Percentiles rank a stretch among this genome's conserved stretches.
Evolutionary conservation across 2,797 vertebrate genomes (phyloP).

Genomic region (Neostethus bicornis): DNA sequence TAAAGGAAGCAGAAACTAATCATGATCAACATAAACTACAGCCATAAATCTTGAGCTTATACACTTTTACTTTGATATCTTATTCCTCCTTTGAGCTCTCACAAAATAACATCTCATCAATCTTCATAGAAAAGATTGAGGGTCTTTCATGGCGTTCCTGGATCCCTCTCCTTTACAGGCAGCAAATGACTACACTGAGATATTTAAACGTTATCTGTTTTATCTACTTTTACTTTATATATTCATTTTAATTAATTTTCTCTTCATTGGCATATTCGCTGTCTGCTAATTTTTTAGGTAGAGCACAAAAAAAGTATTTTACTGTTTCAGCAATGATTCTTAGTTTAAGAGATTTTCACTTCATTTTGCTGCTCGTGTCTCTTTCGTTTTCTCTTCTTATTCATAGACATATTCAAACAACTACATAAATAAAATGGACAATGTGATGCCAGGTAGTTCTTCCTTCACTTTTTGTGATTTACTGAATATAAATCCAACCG

Average conservation of each 20-base stretch:
- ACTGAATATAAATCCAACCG: background rate
- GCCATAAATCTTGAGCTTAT: conserved; percentile 10
- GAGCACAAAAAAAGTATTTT: conserved; percentile 25
- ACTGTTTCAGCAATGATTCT: conserved; percentile 31
- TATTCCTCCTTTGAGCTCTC: conserved; percentile 5
- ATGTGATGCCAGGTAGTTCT: conserved; percentile 18
- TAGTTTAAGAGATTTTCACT: conserved; percentile 35
- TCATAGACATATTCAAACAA: background rate
- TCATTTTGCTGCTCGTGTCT: conserved; percentile 20
- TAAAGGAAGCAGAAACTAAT: conserved; percentile 1
- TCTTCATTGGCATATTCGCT: too few species aligned
- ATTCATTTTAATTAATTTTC: conserved; percentile 41
- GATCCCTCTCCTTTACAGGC: conserved; percentile 4
- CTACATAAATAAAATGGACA: background rate
- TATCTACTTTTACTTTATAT: conserved; percentile 21
- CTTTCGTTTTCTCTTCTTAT: conserved; percentile 1
- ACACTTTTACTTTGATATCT: background rate
- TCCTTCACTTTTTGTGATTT: conserved; percentile 8
- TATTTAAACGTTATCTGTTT: conserved; percentile 28
- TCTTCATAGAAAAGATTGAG: conserved; percentile 10
- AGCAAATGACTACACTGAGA: conserved; percentile 14
- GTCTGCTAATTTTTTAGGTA: too few species aligned
- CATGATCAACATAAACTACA: conserved; percentile 1
- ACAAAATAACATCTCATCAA: conserved; percentile 6
- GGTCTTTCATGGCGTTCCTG: conserved; percentile 9